Conservation (phyloP, 2,113 vertebrate species). For the Seriola aureovittata region DNA sequence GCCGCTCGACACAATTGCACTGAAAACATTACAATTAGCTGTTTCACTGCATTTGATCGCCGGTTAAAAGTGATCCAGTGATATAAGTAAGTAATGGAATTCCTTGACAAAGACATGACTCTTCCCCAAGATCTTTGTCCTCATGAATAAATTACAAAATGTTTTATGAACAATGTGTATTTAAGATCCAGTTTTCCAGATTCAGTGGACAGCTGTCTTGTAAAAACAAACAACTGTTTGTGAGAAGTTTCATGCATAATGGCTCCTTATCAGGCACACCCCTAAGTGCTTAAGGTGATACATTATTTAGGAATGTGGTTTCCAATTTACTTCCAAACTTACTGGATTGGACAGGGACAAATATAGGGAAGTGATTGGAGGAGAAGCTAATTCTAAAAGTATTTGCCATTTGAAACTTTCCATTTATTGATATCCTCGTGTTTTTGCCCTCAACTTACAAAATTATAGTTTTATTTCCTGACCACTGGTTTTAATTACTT, state of each 20-base stretch:
- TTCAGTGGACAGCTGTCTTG: neutral
- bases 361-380: neutral
- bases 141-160: neutral
- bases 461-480: neutral
- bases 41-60: conserved; percentile 15
- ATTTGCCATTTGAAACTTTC: neutral
- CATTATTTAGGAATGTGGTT: neutral
- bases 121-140: neutral
- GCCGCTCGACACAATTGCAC: conserved; percentile 14
- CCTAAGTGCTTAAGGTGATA: neutral
- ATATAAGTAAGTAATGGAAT: neutral
- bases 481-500: neutral
- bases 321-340: neutral
- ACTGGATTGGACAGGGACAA: neutral
- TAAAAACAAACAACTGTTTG: neutral
- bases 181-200: neutral
- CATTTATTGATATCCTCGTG: neutral
- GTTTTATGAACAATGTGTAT: no score
- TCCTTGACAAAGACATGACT: neutral
- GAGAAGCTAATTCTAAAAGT: no score
- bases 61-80: neutral
- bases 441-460: neutral
- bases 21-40: conserved; percentile 40
- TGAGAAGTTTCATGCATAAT: neutral
- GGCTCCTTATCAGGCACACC: neutral